These are phyloP conservation scores for Lepisosteus osseus DNA, from an alignment of 2,113 vertebrate species.

Conservation along the genomic window DNA sequence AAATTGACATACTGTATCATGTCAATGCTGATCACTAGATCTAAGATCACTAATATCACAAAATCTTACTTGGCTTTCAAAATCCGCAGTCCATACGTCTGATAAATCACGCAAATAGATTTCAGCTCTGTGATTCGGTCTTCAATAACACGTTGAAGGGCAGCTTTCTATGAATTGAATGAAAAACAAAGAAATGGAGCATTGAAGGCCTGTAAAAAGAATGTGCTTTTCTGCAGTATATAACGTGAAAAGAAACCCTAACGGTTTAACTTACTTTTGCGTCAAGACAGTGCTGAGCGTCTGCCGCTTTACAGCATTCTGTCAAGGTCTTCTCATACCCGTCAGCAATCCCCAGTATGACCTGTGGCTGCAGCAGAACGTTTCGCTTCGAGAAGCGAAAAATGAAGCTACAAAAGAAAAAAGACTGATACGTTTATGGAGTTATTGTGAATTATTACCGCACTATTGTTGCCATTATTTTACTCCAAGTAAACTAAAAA, in stretches of 20 bases:
- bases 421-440: neutral
- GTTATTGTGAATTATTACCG: too few relatives aligned
- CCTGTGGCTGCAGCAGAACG: conserved; percentile 1
- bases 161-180: neutral
- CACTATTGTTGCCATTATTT: too few relatives aligned
- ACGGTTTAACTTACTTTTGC: neutral
- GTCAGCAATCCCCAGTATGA: neutral
- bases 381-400: neutral
- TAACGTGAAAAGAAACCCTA: neutral
- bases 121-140: neutral
- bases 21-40: too few relatives aligned
- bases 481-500: too few relatives aligned
- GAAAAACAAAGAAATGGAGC: neutral
- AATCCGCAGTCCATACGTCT: neutral
- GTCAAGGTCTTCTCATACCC: neutral
- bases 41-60: too few relatives aligned
- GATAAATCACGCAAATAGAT: neutral
- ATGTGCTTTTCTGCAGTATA: neutral
- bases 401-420: conserved; percentile 2
- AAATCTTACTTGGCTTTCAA: conserved; percentile 1
- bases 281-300: neutral
- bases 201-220: neutral
- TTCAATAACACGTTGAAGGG: neutral
- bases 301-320: neutral
- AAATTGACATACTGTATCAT: too few relatives aligned